Conservation (phyloP, 2,888 invertebrate genomes). For the Xiphydria camelus region DNA sequence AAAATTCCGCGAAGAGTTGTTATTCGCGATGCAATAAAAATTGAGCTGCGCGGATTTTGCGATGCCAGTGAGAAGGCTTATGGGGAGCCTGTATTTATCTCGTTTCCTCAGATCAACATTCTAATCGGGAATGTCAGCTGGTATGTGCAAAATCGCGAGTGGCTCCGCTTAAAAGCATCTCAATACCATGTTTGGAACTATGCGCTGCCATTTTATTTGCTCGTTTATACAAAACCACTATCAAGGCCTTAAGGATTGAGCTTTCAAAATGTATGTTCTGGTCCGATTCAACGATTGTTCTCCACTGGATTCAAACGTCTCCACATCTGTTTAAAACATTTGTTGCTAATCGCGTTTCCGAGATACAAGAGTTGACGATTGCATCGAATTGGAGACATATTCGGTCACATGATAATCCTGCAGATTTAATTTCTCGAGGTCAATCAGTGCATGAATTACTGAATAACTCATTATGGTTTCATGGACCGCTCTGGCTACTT, state of each 20-base stretch:
- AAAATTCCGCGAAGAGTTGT: slow-evolving; percentile 12
- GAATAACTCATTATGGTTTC: no score
- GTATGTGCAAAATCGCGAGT: slow-evolving; percentile 25
- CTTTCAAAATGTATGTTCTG: slow-evolving; percentile 2
- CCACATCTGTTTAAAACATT: slow-evolving; percentile 11
- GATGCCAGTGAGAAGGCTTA: slow-evolving; percentile 26
- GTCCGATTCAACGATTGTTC: slow-evolving; percentile 6
- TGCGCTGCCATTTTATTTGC: slow-evolving; percentile 11
- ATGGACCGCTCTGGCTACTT: no score
- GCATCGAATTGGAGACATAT: slow-evolving; percentile 5
- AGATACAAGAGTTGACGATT: neutral
- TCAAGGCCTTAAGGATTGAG: neutral
- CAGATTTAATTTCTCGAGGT: no score
- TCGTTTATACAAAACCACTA: slow-evolving; percentile 4
- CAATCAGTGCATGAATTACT: no score
- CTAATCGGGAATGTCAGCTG: neutral
- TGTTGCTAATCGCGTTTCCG: slow-evolving; percentile 12
- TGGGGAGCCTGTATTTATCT: slow-evolving; percentile 31
- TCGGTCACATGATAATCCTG: no score
- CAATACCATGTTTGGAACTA: slow-evolving; percentile 15
- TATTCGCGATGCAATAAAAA: neutral
- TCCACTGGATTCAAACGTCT: no score
- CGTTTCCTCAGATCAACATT: neutral
- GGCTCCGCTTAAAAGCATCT: slow-evolving; percentile 10
- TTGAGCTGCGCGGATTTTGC: slow-evolving; percentile 28